These are phyloP conservation scores for Heterotis niloticus DNA, from an alignment of 2,113 vertebrate genomes.

Conservation along the genomic window DNA sequence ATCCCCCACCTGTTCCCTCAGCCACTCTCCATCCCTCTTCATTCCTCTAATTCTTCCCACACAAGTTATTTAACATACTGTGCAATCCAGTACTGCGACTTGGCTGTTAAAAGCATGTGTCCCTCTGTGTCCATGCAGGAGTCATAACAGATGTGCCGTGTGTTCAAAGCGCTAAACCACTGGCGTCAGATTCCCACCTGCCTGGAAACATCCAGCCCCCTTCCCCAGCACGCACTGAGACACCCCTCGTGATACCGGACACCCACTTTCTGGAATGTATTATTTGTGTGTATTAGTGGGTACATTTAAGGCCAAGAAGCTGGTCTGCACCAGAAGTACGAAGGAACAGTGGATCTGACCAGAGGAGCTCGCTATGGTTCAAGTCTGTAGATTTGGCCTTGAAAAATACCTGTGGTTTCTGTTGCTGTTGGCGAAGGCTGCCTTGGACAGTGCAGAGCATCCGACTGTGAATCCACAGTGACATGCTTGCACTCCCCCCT, in stretches of 20 bases:
- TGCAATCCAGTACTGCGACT: no score
- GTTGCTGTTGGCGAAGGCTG: constrained; percentile 52
- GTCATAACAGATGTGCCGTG: background rate
- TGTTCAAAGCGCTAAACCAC: background rate
- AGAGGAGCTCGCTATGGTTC: background rate
- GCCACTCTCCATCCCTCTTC: background rate
- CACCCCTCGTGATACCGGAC: background rate
- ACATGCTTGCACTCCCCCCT: constrained; percentile 43
- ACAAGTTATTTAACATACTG: constrained; percentile 43
- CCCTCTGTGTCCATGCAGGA: no score
- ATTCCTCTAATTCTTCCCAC: constrained; percentile 59
- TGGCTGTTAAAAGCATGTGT: no score
- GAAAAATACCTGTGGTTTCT: constrained; percentile 58
- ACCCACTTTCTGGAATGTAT: background rate
- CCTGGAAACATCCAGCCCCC: background rate
- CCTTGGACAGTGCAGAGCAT: constrained; percentile 42
- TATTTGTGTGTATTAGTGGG: background rate
- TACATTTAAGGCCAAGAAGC: background rate
- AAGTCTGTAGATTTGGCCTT: constrained; percentile 39
- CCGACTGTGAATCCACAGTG: constrained; percentile 30
- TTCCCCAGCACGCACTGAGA: background rate
- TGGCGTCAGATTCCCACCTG: no score
- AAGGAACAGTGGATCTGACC: constrained; percentile 17
- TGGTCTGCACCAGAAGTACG: background rate
- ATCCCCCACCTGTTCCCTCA: background rate